phyloP scores from a whole-genome alignment of 2,888 invertebrate genomes.

The Aspidiotus destructor region DNA sequence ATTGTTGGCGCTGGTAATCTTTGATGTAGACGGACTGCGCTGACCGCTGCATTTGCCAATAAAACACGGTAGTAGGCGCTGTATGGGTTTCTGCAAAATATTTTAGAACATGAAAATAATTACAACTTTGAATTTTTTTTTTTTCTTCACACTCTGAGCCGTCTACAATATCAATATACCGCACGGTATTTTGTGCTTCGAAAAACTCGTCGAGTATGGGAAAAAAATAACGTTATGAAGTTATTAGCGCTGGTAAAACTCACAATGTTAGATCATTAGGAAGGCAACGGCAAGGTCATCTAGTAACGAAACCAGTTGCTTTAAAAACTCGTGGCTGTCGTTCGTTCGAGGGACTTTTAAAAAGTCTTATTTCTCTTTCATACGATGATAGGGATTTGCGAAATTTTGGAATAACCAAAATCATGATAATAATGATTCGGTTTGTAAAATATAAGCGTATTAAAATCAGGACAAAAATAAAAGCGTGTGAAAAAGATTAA shows the following conservation, averaged over 20 bases:
- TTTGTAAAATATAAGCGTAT: no score
- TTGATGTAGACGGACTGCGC: conserved; percentile 89
- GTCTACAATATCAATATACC: conserved; percentile 5
- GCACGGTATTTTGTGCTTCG: not conserved
- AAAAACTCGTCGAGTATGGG: not conserved
- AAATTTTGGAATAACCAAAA: no score
- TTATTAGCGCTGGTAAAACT: no score
- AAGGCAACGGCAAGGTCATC: conserved; percentile 23
- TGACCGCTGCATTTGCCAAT: conserved; percentile 86
- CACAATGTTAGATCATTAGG: no score
- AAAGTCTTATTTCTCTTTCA: no score
- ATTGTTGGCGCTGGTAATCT: conserved; percentile 75
- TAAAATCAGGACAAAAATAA: no score
- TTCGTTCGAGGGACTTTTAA: not conserved
- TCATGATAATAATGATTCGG: no score
- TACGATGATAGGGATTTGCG: no score
- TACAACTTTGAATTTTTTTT: no score
- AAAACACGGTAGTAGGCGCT: conserved; percentile 85
- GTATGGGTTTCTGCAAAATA: conserved; percentile 54
- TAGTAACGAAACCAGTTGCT: conserved; percentile 23
- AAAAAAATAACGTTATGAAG: no score
- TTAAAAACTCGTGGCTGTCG: not conserved
- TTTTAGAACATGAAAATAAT: conserved; percentile 15
- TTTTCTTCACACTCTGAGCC: no score
- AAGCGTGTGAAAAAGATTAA: no score